Percentiles rank a stretch among this genome's conserved stretches.
These are phyloP conservation scores for Palaemon carinicauda DNA, from an alignment of 1,140 invertebrate species.

Conservation along the genomic window DNA sequence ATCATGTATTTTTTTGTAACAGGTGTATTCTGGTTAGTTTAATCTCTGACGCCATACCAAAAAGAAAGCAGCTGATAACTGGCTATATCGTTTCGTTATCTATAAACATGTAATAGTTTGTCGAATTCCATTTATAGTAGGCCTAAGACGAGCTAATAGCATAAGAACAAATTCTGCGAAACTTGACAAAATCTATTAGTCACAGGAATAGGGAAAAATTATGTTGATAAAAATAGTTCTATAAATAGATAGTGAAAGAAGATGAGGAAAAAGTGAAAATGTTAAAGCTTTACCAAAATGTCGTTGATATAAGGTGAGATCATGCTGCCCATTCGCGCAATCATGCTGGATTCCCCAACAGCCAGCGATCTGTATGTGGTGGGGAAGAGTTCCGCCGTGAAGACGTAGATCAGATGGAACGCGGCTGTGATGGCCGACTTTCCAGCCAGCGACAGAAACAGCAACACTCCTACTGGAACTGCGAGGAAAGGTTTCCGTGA, in stretches of 20 bases:
- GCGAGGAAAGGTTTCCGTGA: background rate
- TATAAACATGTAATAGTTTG: no score
- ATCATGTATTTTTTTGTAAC: no score
- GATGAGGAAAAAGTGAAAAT: background rate
- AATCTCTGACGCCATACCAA: no score
- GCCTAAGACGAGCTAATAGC: no score
- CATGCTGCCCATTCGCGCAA: background rate
- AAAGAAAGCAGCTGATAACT: no score
- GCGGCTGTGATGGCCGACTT: background rate
- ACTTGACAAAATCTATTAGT: no score
- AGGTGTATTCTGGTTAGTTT: no score
- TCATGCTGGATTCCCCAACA: background rate
- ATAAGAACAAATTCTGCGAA: no score
- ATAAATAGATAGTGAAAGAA: background rate
- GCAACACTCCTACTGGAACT: background rate
- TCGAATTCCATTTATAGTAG: no score
- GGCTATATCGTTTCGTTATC: no score
- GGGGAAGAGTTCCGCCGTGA: background rate
- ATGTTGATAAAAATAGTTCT: background rate
- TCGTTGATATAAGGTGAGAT: constrained; percentile 10
- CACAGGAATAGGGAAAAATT: background rate
- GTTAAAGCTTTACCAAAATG: background rate
- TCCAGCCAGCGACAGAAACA: background rate
- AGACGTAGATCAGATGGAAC: background rate
- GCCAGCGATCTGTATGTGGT: background rate